These are phyloP conservation scores for Pseudorectes ferrugineus DNA, from an alignment of 2,113 vertebrate genomes.

Conservation along the genomic window DNA sequence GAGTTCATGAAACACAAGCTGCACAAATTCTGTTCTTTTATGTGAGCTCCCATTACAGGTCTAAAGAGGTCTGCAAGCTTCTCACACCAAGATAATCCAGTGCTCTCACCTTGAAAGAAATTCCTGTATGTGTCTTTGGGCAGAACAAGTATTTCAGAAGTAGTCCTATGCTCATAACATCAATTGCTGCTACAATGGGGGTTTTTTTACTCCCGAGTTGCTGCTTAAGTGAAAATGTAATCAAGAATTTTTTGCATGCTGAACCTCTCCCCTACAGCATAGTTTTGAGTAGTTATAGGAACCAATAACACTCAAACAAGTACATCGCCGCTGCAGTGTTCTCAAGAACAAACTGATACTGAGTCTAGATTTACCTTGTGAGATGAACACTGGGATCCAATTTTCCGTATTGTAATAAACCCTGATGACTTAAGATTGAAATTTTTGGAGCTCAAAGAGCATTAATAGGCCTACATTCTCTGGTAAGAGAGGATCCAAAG, in stretches of 20 bases:
- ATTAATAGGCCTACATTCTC: background rate
- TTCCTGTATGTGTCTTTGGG: background rate
- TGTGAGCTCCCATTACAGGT: background rate
- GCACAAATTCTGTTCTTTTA: background rate
- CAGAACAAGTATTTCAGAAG: background rate
- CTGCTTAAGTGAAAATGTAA: background rate
- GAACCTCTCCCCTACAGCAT: background rate
- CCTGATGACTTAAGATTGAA: background rate
- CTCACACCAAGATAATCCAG: background rate
- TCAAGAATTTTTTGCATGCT: background rate
- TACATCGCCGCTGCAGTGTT: background rate
- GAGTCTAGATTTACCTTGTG: background rate
- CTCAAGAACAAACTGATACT: background rate
- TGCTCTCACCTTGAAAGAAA: background rate
- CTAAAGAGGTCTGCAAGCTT: background rate
- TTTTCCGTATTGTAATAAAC: background rate
- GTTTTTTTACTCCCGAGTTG: fast-evolving
- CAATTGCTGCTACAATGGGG: background rate
- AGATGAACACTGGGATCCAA: background rate
- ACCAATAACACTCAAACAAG: background rate
- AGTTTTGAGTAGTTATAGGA: background rate
- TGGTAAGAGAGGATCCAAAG: background rate
- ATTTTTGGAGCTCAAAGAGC: background rate
- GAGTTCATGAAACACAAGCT: background rate
- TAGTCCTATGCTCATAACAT: background rate